A percentile compares a stretch with the other conserved stretches of the same genome.
These are phyloP conservation scores for Coregonus sp. DNA, from an alignment of 2,797 vertebrate genomes.

Conservation along the genomic window DNA sequence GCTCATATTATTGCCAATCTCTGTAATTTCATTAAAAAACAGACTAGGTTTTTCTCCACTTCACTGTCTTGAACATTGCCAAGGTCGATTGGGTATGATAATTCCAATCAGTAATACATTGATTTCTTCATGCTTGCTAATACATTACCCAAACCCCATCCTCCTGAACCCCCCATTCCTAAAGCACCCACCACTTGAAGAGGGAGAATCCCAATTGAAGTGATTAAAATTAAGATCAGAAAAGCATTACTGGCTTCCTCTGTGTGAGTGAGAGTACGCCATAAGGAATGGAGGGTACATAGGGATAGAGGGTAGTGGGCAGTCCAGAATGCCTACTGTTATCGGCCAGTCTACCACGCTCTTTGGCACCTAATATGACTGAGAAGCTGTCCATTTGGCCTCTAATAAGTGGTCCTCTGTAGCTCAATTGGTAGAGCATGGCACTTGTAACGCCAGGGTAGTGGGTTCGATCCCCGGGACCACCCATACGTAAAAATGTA, in stretches of 20 bases:
- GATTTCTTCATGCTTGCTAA: background rate
- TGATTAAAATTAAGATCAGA: background rate
- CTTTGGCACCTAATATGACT: background rate
- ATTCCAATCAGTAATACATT: background rate
- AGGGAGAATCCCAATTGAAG: no score
- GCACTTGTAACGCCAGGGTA: no score
- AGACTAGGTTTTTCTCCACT: background rate
- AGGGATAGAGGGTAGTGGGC: background rate
- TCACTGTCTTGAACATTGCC: background rate
- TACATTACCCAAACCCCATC: background rate
- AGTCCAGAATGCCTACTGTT: background rate
- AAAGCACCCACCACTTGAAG: background rate
- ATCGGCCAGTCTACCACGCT: background rate
- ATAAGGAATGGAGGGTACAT: background rate
- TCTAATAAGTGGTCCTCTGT: background rate
- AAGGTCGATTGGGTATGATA: conserved; percentile 1
- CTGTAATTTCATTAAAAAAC: background rate
- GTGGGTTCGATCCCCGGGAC: no score
- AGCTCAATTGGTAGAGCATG: no score
- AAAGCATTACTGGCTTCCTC: background rate
- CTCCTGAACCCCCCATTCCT: background rate
- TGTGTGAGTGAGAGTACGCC: background rate
- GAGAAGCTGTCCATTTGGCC: background rate
- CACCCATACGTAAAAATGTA: no score
- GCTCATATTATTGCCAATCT: background rate